Percentiles rank a stretch among this genome's conserved stretches.
phyloP scores from a whole-genome alignment of 2,797 vertebrate species.

The Pseudochirops cupreus region DNA sequence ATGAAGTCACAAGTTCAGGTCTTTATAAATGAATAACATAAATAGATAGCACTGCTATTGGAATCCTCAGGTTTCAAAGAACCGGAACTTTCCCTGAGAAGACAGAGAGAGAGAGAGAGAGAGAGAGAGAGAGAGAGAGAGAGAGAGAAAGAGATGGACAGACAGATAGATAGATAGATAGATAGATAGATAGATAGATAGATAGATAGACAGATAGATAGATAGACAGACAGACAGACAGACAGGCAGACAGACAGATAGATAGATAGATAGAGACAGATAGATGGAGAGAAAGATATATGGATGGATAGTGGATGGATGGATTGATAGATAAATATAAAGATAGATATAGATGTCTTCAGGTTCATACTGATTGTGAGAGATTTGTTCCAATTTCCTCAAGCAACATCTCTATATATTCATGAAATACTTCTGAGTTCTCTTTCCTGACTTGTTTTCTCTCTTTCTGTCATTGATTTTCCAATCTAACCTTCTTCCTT shows the following conservation, averaged over 20 bases:
- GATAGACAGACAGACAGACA: background rate
- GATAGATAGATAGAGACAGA: too few relatives aligned
- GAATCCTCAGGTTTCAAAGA: background rate
- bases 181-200: too few relatives aligned
- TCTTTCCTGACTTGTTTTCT: constrained; percentile 46
- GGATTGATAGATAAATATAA: background rate
- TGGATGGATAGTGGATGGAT: background rate
- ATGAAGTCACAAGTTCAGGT: background rate
- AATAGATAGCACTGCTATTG: background rate
- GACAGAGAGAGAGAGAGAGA: background rate
- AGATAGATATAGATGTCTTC: background rate
- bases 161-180: background rate
- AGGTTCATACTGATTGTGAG: background rate
- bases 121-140: background rate
- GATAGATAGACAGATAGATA: too few relatives aligned
- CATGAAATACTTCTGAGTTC: constrained; percentile 29
- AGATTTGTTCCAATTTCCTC: constrained; percentile 30
- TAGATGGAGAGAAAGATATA: too few relatives aligned
- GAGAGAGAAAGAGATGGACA: background rate
- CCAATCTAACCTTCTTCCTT: background rate
- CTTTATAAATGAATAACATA: background rate
- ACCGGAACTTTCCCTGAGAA: background rate
- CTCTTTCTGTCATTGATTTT: constrained; percentile 3
- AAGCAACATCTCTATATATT: constrained; percentile 13
- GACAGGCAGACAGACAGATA: too few relatives aligned